These are phyloP conservation scores for Drosophila aldrichi DNA, from an alignment of 2,888 invertebrate species.

Conservation along the genomic window DNA sequence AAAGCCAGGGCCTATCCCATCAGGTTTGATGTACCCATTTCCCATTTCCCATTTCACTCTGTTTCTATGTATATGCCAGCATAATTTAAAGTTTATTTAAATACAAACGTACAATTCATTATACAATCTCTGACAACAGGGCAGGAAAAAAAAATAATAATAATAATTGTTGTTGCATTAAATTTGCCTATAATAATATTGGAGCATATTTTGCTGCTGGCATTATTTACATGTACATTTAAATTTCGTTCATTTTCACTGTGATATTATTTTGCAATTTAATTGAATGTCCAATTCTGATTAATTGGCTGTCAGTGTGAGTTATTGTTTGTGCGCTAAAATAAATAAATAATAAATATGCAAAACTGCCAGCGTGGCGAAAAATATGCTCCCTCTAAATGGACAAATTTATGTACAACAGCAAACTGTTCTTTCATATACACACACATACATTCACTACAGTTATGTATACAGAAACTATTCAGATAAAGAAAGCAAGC, in stretches of 20 bases:
- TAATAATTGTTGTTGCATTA: slow-evolving; percentile 51
- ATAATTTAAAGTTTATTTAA: slow-evolving; percentile 53
- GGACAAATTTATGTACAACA: slow-evolving; percentile 66
- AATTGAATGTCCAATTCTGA: slow-evolving; percentile 79
- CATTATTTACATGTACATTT: slow-evolving; percentile 52
- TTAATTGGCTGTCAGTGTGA: slow-evolving; percentile 78
- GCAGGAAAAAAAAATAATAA: not conserved
- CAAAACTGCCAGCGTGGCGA: slow-evolving; percentile 59
- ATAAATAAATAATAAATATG: slow-evolving; percentile 78
- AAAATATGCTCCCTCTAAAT: slow-evolving; percentile 50
- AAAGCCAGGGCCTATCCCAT: slow-evolving; percentile 64
- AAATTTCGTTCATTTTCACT: slow-evolving; percentile 43
- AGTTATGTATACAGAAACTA: slow-evolving; percentile 12
- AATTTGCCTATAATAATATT: slow-evolving; percentile 58
- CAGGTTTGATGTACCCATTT: slow-evolving; percentile 46
- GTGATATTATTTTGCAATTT: slow-evolving; percentile 69
- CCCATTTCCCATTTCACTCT: slow-evolving; percentile 36
- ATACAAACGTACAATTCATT: slow-evolving; percentile 44
- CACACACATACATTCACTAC: not conserved
- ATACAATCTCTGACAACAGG: slow-evolving; percentile 43
- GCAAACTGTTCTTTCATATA: slow-evolving; percentile 36
- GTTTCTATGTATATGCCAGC: slow-evolving; percentile 15
- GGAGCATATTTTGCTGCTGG: slow-evolving; percentile 56
- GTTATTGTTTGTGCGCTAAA: slow-evolving; percentile 68
- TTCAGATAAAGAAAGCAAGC: slow-evolving; percentile 49